Evolutionary conservation across 2,888 invertebrate species (phyloP), one percentile per base, ranked within the genome.

Genomic region (Lasioglossum calceatum): DNA sequence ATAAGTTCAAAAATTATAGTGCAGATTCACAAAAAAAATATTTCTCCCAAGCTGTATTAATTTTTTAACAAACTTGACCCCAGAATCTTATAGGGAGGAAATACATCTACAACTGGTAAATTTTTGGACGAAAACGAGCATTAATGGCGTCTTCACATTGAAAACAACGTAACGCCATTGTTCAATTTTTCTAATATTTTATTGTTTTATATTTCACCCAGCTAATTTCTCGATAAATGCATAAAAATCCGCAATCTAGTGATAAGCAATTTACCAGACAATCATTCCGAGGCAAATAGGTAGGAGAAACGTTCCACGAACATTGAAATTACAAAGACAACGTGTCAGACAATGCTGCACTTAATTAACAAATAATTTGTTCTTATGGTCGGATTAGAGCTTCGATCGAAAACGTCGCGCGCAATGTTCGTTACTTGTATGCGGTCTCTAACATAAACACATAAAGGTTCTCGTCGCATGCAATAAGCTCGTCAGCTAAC

Each of bases 401-500:
- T 27, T 58, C 27, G 32, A 64, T 58, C 54, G 8, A 58, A 64
- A 64, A 32, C 32, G 64, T 50, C 71, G 50, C 64, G 16, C 7
- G 50, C 64, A 67, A 44, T 81, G 32, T 42, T 39, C 58, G 39
- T 76, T 64, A 54, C 32, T n/a, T n/a, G 58, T 23, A 73, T 32
- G 23, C 16, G 42, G 44, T 73, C 54, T 77, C 64, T 67, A 64
- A 67, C 54, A 27, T 36, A 73, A 74, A 54, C 71, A 77, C 58
- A 27, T 27, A 44, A 47, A 67, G 64, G 73, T 67, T 54, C 42
- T 36, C 27, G 36, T 54, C 36, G 44, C 77, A 54, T 72, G 77
- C 77, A 78, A 78, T 82, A 61, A 70, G 47, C 70, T 72, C 32
- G 72, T 70, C 47, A 61, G 47, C 64, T 71, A 73, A 82, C 58